phyloP scores from a whole-genome alignment of 2,888 invertebrate genomes.

The Sinhomidia bicolor region DNA sequence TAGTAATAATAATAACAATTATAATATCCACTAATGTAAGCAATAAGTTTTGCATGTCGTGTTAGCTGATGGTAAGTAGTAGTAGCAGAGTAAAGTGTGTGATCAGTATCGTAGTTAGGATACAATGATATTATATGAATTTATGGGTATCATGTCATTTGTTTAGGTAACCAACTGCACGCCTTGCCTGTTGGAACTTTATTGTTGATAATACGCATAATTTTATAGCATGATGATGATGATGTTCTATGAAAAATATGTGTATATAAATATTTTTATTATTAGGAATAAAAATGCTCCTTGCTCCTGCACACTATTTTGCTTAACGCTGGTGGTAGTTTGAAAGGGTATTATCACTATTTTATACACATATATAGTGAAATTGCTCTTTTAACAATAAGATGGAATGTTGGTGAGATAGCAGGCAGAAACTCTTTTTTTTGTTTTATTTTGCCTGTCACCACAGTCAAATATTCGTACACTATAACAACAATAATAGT shows the following conservation, averaged over 20 bases:
- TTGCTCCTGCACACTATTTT: not conserved
- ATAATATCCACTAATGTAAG: too few relatives aligned
- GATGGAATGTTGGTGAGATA: constrained; percentile 13
- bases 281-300: constrained; percentile 21
- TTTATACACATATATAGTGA: not conserved
- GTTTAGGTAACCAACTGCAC: too few relatives aligned
- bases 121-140: too few relatives aligned
- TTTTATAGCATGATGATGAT: not conserved
- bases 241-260: constrained; percentile 20
- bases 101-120: too few relatives aligned
- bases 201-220: constrained; percentile 24
- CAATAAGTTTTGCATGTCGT: too few relatives aligned
- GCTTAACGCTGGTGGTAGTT: not conserved
- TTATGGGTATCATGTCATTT: too few relatives aligned
- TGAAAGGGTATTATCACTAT: too few relatives aligned
- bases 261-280: not conserved
- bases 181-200: too few relatives aligned
- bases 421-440: constrained; percentile 39
- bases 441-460: constrained; percentile 64
- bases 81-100: too few relatives aligned
- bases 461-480: constrained; percentile 42
- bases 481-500: not conserved
- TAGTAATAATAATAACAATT: too few relatives aligned
- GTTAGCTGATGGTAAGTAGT: too few relatives aligned
- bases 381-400: constrained; percentile 10